These are phyloP conservation scores for Lysandra coridon DNA, from an alignment of 2,888 invertebrate species.

Conservation along the genomic window DNA sequence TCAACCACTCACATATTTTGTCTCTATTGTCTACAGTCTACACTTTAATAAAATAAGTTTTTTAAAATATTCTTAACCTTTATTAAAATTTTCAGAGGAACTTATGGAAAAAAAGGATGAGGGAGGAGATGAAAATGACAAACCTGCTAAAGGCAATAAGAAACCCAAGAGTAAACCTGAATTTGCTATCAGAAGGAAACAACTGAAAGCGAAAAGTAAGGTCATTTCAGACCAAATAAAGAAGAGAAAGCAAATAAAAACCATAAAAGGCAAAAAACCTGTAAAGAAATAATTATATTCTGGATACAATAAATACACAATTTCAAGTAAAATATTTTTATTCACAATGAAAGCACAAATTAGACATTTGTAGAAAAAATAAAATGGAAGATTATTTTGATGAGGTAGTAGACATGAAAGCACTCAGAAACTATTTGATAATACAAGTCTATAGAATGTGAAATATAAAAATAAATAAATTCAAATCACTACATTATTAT, in stretches of 20 bases:
- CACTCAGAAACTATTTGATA: not conserved
- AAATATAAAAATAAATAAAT: not conserved
- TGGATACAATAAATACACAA: slow-evolving; percentile 34
- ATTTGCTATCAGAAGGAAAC: slow-evolving; percentile 73
- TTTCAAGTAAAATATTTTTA: slow-evolving; percentile 33
- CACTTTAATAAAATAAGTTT: no score
- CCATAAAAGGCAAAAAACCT: slow-evolving; percentile 66
- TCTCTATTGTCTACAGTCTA: not conserved
- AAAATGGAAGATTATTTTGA: slow-evolving; percentile 14
- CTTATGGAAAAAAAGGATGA: slow-evolving; percentile 49
- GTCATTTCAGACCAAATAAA: slow-evolving; percentile 72
- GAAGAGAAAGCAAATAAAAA: slow-evolving; percentile 68
- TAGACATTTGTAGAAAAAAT: slow-evolving; percentile 19
- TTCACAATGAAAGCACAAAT: slow-evolving; percentile 27
- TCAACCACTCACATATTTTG: not conserved
- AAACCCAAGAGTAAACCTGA: slow-evolving; percentile 62
- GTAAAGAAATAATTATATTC: slow-evolving; percentile 48
- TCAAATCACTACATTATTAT: no score
- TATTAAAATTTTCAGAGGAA: slow-evolving; percentile 57
- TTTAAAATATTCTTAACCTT: not conserved
- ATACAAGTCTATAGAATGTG: not conserved
- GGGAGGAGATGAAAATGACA: slow-evolving; percentile 46
- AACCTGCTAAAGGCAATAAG: slow-evolving; percentile 53
- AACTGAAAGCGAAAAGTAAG: slow-evolving; percentile 72
- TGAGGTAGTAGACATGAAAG: slow-evolving; percentile 31